Evolutionary conservation across 1,140 invertebrate genomes (phyloP), one percentile per base, ranked within the genome.

Genomic region (Polypedilum pembai): DNA sequence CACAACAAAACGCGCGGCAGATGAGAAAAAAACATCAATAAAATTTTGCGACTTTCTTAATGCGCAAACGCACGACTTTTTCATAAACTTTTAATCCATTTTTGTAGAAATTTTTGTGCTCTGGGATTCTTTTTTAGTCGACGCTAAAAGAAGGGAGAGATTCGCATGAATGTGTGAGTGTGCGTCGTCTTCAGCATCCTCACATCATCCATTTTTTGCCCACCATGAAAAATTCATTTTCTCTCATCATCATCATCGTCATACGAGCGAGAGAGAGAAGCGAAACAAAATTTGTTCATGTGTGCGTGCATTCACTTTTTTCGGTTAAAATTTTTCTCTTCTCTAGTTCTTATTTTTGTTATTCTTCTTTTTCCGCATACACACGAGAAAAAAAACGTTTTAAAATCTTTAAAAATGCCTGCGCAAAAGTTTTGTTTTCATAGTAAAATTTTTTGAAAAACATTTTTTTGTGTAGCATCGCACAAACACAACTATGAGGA

Each of bases 371-470:
- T 56, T 56, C n/a, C 45, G 12, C n/a, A n/a, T 15, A 15, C 15
- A 45, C 15, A 45, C 15, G 41, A 45, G 41, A 66, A 18, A 8
- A 18, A 69, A 33, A 5, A 3, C 2, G 1, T 33, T 33, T 33
- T 33, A 33, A 33, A 33, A 33, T 33, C 24, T 5, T 33, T 1
- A 69, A 69, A 69, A 69, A 69, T 69, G 65, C 20, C 65, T 69
- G 65, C 65, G 65, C 65, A 69, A 7, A 69, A 69, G 65, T 69
- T 69, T 20, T 20, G 8, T 69, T 69, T 69, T 69, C 65, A 69
- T 69, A 69, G 45, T n/a, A 56, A 56, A 4, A 33, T 3, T 33
- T 33, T 33, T 33, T 33, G 24, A 33, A 33, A 33, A 33, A 33
- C 1, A 33, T 33, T 33, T 5, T 33, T 33, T 33, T 33, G 24